Base-by-base conservation (phyloP, 2,113 vertebrate species). In the Catharus fuscescens region DNA sequence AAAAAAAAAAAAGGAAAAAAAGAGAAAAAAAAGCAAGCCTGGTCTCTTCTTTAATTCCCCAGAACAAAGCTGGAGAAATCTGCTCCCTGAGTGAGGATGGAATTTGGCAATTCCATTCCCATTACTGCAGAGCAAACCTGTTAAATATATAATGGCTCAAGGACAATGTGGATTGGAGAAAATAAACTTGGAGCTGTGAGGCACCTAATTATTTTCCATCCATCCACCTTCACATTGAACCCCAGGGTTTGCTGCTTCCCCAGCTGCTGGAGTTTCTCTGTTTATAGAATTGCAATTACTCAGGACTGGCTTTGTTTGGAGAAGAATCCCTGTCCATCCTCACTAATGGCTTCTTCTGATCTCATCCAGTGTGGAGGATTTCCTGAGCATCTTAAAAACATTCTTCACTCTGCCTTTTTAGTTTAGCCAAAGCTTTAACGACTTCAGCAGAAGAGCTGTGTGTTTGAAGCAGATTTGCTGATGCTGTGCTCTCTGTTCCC, bases 381-480 rank as follows among this genome's bases (percentile, higher is more conserved):
- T 97, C 94, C 87, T 85, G 84, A 89, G 91, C 77, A 32, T 54
- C 84, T 87, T 85, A 69, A 81, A 92, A 81, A 32, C 73, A 48
- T 95, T 85, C 80, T 65, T 91, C 93, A 87, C 91, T 69, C 70
- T 82, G 93, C 85, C 86, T 92, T 92, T 95, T 48, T 42, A 91
- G 78, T 77, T 87, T 53, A 20, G 89, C 94, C 89, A 76, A 90
- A 79, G 77, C 26, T 87, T 92, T 92, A 79, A 91, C 13, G 47
- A 79, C 53, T 85, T 31, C 80, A 57, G 60, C 61, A 2, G 3
- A n/a, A 94, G 83, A 66, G 12, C 47, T 23, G 66, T 38, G 24
- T 78, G 44, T 87, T 85, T 92, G 86, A 69, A 42, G 29, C 38
- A 14, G 80, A 90, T 82, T 78, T 74, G 38, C 83, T 29, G 89